A percentile compares a stretch with the other conserved stretches of the same genome.
These are phyloP conservation scores for Hafferia zeledoni DNA, from an alignment of 2,797 vertebrate genomes.

Conservation along the genomic window DNA sequence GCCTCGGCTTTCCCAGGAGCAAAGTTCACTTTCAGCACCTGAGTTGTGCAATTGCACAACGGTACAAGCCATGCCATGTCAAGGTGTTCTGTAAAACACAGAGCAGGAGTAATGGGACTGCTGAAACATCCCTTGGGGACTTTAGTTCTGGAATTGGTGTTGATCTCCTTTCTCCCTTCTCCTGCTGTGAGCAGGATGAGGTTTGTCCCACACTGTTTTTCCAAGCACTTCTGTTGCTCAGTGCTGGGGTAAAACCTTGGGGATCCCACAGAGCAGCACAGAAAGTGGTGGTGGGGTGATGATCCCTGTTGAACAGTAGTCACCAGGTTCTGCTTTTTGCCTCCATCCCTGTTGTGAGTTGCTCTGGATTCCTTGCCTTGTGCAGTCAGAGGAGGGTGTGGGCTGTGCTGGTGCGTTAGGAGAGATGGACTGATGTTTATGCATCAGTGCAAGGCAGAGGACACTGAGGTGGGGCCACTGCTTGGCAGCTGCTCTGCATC, in stretches of 20 bases:
- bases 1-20: neutral
- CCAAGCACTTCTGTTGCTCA: neutral
- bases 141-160: neutral
- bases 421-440: neutral
- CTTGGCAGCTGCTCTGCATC: neutral
- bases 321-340: neutral
- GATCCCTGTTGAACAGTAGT: neutral
- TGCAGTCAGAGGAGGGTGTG: neutral
- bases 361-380: neutral
- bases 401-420: neutral
- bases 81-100: neutral
- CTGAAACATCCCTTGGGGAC: neutral
- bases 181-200: neutral
- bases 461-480: rapidly evolving
- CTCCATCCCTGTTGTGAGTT: neutral
- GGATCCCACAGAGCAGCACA: neutral
- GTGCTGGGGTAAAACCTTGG: rapidly evolving
- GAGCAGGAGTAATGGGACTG: neutral
- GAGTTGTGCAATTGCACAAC: neutral
- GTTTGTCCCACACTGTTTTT: neutral
- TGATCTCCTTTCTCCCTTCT: neutral
- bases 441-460: neutral
- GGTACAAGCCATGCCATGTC: rapidly evolving
- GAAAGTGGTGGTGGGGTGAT: neutral
- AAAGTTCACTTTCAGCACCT: neutral